Percentiles rank a stretch among this genome's conserved stretches.
These are phyloP conservation scores for Caenorhabditis sulstoni DNA, from an alignment of 2,888 invertebrate genomes.

Conservation along the genomic window DNA sequence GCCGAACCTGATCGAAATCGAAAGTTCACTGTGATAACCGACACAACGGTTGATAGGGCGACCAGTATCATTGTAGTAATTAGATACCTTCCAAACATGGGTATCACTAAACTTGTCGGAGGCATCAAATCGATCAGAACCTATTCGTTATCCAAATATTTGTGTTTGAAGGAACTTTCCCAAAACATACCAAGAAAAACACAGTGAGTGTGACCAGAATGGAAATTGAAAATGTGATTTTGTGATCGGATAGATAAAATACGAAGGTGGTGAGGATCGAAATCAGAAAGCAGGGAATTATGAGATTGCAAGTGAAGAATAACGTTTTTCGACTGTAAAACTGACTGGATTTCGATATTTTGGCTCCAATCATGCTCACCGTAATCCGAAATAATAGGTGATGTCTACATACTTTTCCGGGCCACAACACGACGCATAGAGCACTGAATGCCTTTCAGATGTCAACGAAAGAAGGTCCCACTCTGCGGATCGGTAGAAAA, in stretches of 20 bases:
- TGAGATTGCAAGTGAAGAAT: slow-evolving; percentile 80
- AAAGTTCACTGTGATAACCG: slow-evolving; percentile 79
- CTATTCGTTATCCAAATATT: slow-evolving; percentile 50
- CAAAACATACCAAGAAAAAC: slow-evolving; percentile 79
- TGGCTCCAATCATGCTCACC: slow-evolving; percentile 42
- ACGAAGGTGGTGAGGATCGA: slow-evolving; percentile 80
- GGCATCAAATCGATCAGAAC: slow-evolving; percentile 80
- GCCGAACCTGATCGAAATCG: slow-evolving; percentile 79
- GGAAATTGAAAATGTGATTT: slow-evolving; percentile 81
- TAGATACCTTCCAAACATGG: slow-evolving; percentile 81
- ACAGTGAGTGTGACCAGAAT: slow-evolving; percentile 81
- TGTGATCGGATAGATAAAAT: slow-evolving; percentile 80
- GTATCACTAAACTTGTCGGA: slow-evolving; percentile 80
- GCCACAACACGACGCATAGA: slow-evolving; percentile 80
- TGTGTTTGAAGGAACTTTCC: background rate
- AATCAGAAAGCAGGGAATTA: slow-evolving; percentile 80
- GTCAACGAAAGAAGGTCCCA: slow-evolving; percentile 80
- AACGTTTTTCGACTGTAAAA: slow-evolving; percentile 76
- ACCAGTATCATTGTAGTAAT: slow-evolving; percentile 81
- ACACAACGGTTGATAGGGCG: slow-evolving; percentile 75
- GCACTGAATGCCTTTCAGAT: slow-evolving; percentile 77
- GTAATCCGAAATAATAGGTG: slow-evolving; percentile 78
- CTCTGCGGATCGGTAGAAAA: slow-evolving; percentile 80
- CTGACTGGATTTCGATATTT: background rate
- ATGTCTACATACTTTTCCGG: slow-evolving; percentile 80